Evolutionary conservation across 2,797 vertebrate genomes (phyloP), one percentile per base, ranked within the genome.

Genomic region (Sebastes cheni): DNA sequence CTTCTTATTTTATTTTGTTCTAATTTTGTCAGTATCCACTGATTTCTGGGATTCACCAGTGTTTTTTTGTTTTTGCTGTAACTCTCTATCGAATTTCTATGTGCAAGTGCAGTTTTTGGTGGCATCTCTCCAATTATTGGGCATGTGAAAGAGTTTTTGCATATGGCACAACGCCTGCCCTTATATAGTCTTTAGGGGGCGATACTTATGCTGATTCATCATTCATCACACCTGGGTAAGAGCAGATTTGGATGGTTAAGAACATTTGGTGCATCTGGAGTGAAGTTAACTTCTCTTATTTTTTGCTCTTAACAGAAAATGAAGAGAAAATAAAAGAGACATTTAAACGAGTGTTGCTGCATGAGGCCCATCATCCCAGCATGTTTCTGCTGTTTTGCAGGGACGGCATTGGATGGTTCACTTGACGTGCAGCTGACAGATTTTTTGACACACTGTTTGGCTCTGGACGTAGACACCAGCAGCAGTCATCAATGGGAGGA

Each of bases 391-490:
- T 79, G 52, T 85, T 84, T 80, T 78, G 8, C 34, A 96, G 96
- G 91, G 0, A 86, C 80, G 1, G 34, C 50, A 27, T 88, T 93
- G 74, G 94, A 94, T 85, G 93, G 75, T 80, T 91, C 94, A 29
- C 74, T 92, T 65, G 95, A 96, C 68, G 90, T 87, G 42, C 94
- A 95, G 73, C 94, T 90, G 83, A 67, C 88, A 1, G 93, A 95
- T 27, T 81, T 83, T 90, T 90, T 80, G 52, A 54, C 78, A 61
- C 30, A 8, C 79, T 95, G 62, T 86, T 96, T 92, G 95, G 94
- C 74, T 94, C 93, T 55, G 95, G 97, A 73, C 83, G 92, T 77
- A 93, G 93, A 77, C 95, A 95, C 74, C 79, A 77, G 80, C 75
- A 90, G 91, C 61, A 87, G 90, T 4, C 85, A 11, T 42, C 95